A percentile compares a stretch with the other conserved stretches of the same genome.
Evolutionary conservation across 2,797 vertebrate genomes (phyloP).

Genomic region (Hydrophis major): DNA sequence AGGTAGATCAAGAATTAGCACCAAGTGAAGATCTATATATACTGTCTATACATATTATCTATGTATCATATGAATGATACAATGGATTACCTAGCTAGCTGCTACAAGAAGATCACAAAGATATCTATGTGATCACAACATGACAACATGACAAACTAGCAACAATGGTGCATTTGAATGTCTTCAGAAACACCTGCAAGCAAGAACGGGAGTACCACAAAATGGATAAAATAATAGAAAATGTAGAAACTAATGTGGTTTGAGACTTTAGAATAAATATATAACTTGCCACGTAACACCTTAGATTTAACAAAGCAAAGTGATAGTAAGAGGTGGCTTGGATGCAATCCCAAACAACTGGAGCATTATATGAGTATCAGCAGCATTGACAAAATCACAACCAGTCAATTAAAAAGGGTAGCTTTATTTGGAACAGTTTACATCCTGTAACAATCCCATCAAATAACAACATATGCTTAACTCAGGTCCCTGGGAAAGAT

Average conservation of each 20-base stretch:
- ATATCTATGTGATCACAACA: neutral
- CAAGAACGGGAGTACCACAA: neutral
- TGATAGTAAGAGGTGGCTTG: neutral
- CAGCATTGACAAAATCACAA: neutral
- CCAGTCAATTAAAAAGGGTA: neutral
- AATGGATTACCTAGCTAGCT: neutral
- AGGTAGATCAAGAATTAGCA: neutral
- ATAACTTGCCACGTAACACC: neutral
- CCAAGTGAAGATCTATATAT: neutral
- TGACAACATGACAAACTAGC: neutral
- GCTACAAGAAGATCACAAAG: neutral
- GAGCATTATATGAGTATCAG: neutral
- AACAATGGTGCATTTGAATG: neutral
- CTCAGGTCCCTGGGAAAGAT: neutral
- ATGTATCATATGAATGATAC: neutral
- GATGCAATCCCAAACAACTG: neutral
- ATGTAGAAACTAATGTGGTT: neutral
- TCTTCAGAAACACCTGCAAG: neutral
- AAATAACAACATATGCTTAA: neutral
- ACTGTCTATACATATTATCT: too few species aligned
- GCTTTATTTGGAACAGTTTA: neutral
- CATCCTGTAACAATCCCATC: neutral
- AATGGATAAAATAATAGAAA: neutral
- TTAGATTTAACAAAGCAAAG: neutral
- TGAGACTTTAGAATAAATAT: neutral